Percentiles rank a stretch among this genome's conserved stretches.
Conservation (phyloP, 2,113 vertebrate genomes). For the Geococcyx californianus region DNA sequence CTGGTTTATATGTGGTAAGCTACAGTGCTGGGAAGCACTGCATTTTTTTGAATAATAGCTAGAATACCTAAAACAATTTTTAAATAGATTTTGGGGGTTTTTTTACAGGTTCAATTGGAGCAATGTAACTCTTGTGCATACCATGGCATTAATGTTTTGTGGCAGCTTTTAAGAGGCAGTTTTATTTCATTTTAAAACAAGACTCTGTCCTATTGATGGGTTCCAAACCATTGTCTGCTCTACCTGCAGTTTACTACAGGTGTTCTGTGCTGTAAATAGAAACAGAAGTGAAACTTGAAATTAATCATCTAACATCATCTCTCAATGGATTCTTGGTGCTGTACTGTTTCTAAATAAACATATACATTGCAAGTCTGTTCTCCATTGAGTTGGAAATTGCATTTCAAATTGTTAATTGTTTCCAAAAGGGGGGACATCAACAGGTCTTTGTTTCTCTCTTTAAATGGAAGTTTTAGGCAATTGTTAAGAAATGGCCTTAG, state of each 20-base stretch:
- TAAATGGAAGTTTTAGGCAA: not conserved
- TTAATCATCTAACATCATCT: not conserved
- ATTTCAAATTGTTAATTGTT: not conserved
- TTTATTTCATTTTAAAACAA: not conserved
- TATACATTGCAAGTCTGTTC: not conserved
- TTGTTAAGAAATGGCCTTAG: not conserved
- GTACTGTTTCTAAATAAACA: not conserved
- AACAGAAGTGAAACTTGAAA: not conserved
- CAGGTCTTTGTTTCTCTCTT: not conserved
- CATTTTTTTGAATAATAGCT: slow-evolving; percentile 35
- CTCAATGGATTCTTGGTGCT: not conserved
- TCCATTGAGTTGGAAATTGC: not conserved
- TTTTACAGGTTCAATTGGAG: not conserved
- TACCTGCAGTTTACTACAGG: not conserved
- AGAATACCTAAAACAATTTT: not conserved
- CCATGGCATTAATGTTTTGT: not conserved
- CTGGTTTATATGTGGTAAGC: slow-evolving; percentile 29
- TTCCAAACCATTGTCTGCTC: not conserved
- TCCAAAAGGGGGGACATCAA: not conserved
- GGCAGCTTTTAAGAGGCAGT: not conserved
- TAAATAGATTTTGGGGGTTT: not conserved
- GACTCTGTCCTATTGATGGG: not conserved
- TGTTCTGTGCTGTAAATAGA: slow-evolving; percentile 12
- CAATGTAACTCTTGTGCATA: not conserved
- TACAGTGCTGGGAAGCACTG: not conserved